Evolutionary conservation across 2,888 invertebrate species (phyloP).

Genomic region (Cistogaster globosa): DNA sequence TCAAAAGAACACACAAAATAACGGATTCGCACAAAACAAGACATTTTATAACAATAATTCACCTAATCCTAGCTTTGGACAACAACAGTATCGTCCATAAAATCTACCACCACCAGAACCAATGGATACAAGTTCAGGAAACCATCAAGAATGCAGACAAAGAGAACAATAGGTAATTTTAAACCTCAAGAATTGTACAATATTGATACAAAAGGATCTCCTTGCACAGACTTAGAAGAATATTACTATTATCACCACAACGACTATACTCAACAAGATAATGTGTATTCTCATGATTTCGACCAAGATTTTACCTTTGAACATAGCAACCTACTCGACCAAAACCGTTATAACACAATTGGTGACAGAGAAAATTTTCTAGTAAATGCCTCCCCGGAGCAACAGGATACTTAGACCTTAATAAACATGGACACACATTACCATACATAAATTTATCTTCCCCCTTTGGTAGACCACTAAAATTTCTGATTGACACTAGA

Average conservation of each 20-base stretch:
- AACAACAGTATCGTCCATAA: no score
- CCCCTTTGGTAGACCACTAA: slow-evolving; percentile 55
- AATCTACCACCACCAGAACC: no score
- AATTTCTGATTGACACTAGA: slow-evolving; percentile 56
- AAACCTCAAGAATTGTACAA: slow-evolving; percentile 31
- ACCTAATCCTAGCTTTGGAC: no score
- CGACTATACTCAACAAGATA: slow-evolving; percentile 17
- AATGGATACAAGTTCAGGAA: slow-evolving; percentile 19
- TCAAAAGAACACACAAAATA: no score
- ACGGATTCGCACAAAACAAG: no score
- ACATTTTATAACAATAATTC: no score
- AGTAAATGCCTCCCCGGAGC: slow-evolving; percentile 32
- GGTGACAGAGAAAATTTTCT: slow-evolving; percentile 49
- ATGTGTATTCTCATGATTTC: slow-evolving; percentile 24
- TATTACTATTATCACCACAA: slow-evolving; percentile 36
- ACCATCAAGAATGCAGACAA: slow-evolving; percentile 25
- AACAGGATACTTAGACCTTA: slow-evolving; percentile 52
- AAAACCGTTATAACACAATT: slow-evolving; percentile 17
- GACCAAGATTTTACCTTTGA: slow-evolving; percentile 23
- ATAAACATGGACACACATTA: slow-evolving; percentile 47
- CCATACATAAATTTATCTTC: slow-evolving; percentile 58
- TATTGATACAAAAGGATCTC: slow-evolving; percentile 17
- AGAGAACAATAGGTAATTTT: slow-evolving; percentile 4
- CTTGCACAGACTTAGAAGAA: slow-evolving; percentile 39
- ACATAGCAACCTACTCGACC: slow-evolving; percentile 1